Base-by-base conservation (phyloP, 2,888 invertebrate species). In the Rugalucina vietnamica region DNA sequence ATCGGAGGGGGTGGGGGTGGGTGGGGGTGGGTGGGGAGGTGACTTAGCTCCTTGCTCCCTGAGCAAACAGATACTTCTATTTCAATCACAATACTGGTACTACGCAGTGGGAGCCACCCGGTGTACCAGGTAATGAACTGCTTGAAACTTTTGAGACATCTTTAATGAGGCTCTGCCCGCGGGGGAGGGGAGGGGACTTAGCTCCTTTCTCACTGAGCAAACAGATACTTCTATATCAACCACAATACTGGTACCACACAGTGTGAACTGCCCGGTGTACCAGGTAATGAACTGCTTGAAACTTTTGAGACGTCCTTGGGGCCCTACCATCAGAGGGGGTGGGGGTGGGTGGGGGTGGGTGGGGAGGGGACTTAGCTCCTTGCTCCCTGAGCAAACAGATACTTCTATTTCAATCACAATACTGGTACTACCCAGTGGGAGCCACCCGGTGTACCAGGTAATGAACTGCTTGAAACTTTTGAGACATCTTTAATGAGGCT, bases 201-300 rank as follows among this genome's bases (percentile, higher is more conserved):
- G n/a, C n/a, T n/a, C n/a, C 86, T 92, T 32, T 93, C 93, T 83
- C 81, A 73, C 1, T 74, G 85, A 34, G 93, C 93, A 29, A 90
- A 91, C 60, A 86, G 93, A 78, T 94, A 93, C 84, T 94, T 90
- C 89, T 94, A 93, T 86, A 90, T 94, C 71, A 90, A 94, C 85
- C 94, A 93, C 82, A 91, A 91, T 73, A 89, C 82, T 18, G 90
- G 92, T 32, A 90, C 88, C 14, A 94, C 93, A 3, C 93, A 93
- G 65, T 94, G 94, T 93, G 91, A 91, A 34, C 91, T 92, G 36
- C 93, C 94, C 5, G 21, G 71, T 18, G 29, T 50, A n/a, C 79
- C 65, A 76, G 84, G 84, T 82, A 81, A 32, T 34, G 54, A 24
- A n/a, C 36, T n/a, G n/a, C n/a, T n/a, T n/a, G n/a, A n/a, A n/a